Conservation (phyloP, 2,113 vertebrate genomes). For the Scopus umbretta region DNA sequence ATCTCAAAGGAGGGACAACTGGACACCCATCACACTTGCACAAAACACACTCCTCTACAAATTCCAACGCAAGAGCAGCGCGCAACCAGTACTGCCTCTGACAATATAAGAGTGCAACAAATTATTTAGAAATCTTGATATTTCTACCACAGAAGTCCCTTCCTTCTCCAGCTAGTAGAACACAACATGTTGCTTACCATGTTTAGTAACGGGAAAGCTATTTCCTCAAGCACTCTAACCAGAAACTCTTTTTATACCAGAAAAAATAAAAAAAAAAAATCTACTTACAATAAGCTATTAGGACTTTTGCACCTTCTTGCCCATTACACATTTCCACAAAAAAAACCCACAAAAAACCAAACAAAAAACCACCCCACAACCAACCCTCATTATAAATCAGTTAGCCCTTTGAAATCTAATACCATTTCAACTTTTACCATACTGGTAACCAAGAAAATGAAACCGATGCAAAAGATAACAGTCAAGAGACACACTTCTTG, state of each 20-base stretch:
- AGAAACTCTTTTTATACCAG: neutral
- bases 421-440: neutral
- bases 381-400: neutral
- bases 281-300: neutral
- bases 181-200: neutral
- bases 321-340: neutral
- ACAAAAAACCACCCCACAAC: no score
- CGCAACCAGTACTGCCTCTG: neutral
- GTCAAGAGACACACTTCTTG: neutral
- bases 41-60: neutral
- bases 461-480: neutral
- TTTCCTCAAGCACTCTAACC: neutral
- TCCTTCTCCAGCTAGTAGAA: neutral
- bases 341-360: no score
- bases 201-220: neutral
- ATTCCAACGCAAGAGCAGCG: neutral
- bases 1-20: fast-evolving
- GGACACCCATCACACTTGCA: neutral
- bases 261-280: no score
- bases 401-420: neutral
- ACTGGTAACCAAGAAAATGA: neutral
- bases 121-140: neutral
- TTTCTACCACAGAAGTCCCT: neutral
- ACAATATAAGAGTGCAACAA: neutral
- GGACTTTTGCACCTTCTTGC: neutral